Evolutionary conservation across 2,797 vertebrate genomes (phyloP), one percentile per base, ranked within the genome.

Genomic region (Philypnodon macrostomus): DNA sequence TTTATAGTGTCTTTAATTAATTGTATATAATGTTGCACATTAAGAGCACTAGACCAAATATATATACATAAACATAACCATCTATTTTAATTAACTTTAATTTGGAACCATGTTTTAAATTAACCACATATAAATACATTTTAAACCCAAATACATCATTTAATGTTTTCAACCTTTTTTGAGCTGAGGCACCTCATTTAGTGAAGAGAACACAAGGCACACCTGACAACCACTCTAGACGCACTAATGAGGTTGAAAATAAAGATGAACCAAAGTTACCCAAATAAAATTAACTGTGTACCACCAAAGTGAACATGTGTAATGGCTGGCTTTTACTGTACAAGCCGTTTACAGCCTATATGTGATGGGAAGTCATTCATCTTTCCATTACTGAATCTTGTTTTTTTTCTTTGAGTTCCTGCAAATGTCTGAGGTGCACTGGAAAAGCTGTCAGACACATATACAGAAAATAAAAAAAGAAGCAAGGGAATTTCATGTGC

Each of bases 341-440:
- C 15, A 59, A 18, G 27, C 16, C 7, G 36, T 13, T 39, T 34
- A 31, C 46, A 15, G 13, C 17, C 24, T 45, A 18, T 21, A 30
- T 29, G 6, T 30, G 38, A 32, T 29, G 27, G 26, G 14, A 41
- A 14, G n/a, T 7, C 27, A 36, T 61, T 47, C 48, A 40, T 23
- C 31, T 24, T 19, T 21, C 27, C 41, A 41, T 38, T 23, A 37
- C 8, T 4, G 9, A 44, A 21, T 36, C 26, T 33, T 33, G 21
- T 26, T 16, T 21, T 10, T 32, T 11, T 27, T 15, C 41, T 41
- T 55, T 54, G 31, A 42, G 38, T 30, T 18, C 31, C 15, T 47
- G 36, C 38, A 56, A 32, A 55, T 9, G 21, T 44, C 39, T 39
- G 42, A 39, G 32, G 29, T 34, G 49, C 42, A 29, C 49, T 40